Conservation (phyloP, 2,113 vertebrate genomes). For the Hyla sarda region DNA sequence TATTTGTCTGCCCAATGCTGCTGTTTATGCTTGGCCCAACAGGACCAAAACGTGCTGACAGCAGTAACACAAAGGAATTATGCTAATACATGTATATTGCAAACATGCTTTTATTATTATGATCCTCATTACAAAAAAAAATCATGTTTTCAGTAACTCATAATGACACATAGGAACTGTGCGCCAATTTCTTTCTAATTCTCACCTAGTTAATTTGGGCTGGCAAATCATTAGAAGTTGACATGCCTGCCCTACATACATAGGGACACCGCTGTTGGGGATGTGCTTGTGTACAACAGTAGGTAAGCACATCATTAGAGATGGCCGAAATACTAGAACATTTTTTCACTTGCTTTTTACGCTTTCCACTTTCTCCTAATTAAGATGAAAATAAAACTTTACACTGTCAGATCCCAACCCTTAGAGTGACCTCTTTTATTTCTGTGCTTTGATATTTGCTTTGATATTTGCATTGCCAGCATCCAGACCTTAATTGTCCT, state of each 20-base stretch:
- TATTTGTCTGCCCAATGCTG: too few relatives aligned
- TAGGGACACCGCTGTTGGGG: background rate
- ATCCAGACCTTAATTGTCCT: constrained; percentile 4
- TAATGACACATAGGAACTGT: background rate
- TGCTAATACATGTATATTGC: too few relatives aligned
- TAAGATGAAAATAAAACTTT: constrained; percentile 9
- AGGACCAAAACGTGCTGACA: too few relatives aligned
- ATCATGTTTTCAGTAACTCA: background rate
- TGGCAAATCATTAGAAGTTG: background rate
- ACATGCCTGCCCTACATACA: background rate
- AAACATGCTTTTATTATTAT: background rate
- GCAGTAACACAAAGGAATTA: too few relatives aligned
- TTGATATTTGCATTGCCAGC: background rate
- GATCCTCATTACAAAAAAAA: background rate
- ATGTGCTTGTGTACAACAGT: constrained; percentile 1
- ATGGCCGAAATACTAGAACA: background rate
- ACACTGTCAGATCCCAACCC: background rate
- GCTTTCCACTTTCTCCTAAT: background rate
- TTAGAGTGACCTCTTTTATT: background rate
- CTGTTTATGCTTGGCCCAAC: too few relatives aligned
- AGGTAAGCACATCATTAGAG: background rate
- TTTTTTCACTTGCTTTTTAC: background rate
- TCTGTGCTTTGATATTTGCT: constrained; percentile 13
- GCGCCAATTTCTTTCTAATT: background rate
- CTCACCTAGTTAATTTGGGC: background rate